Evolutionary conservation across 2,113 vertebrate species (phyloP), one percentile per base, ranked within the genome.

Genomic region (Phyllopteryx taeniolatus): DNA sequence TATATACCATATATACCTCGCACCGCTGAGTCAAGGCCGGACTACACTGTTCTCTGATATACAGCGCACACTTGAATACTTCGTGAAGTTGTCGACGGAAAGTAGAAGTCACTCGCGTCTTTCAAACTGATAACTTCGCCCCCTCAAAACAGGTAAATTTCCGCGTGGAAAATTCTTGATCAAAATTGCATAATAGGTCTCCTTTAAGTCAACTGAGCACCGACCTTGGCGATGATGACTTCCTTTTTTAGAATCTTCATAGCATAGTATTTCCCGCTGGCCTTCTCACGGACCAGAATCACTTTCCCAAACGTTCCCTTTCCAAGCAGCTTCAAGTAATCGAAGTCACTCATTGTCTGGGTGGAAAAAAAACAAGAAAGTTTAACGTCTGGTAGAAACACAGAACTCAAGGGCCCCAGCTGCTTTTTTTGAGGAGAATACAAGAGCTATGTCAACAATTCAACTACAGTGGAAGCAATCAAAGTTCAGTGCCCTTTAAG

Each of bases 161-260:
- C 27, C 27, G 27, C 1, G 27, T 27, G 27, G 27, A 27, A 27
- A 27, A 27, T 27, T 27, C 27, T 27, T 27, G 1, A 27, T 27
- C 27, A 1, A 49, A 3, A 49, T 5, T 49, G 47, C 47, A 49
- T 2, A 22, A 49, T 35, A 51, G 51, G 35, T 39, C 2, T 39
- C 35, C 35, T 39, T 39, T 39, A 31, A 44, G 27, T 19, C 19
- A 3, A 66, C 27, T 70, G 4, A 70, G 27, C 5, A 74, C 72
- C 79, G 87, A 98, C 97, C 96, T 99, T 99, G 86, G 97, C 97
- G 86, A 99, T 98, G 90, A 98, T 99, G 69, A 99, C 96, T 92
- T 99, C 97, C 89, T 99, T 99, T 90, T 98, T 99, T 77, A 99
- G 92, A 87, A 99, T 99, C 91, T 99, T 99, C 97, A 99, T 99